Evolutionary conservation across 30 jellyfish, hydroid and myxozoan genomes (phyloP).

Genomic region (Aurelia sp.): DNA sequence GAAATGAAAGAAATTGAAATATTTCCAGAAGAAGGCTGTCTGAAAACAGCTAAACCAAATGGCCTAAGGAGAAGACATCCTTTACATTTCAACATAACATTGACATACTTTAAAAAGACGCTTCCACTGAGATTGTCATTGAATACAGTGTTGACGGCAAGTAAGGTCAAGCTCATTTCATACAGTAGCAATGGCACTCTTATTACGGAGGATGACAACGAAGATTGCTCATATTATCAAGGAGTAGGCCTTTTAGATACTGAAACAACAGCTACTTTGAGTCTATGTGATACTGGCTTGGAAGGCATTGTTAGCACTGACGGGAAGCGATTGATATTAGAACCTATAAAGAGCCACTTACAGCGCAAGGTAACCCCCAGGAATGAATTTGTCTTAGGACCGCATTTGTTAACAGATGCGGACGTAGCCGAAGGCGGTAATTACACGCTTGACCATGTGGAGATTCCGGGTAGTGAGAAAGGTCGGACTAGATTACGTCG

Average conservation of each 20-base stretch:
- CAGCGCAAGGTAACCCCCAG: background rate
- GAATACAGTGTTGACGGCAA: background rate
- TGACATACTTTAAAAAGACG: background rate
- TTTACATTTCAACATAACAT: background rate
- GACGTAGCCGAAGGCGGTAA: background rate
- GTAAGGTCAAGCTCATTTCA: slow-evolving; percentile 13
- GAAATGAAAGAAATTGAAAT: no score
- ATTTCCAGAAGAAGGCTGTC: no score
- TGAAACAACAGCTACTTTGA: slow-evolving; percentile 11
- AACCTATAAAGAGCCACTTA: background rate
- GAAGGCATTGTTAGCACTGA: slow-evolving; percentile 5
- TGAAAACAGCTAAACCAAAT: no score
- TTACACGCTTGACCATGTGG: background rate
- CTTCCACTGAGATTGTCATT: background rate
- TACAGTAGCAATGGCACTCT: background rate
- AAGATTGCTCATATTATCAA: slow-evolving; percentile 17
- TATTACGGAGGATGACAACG: slow-evolving; percentile 1
- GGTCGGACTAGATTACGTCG: background rate
- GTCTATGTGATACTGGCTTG: slow-evolving; percentile 1
- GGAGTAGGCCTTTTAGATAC: background rate
- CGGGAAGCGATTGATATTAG: background rate
- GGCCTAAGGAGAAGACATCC: background rate
- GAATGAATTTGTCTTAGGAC: slow-evolving; percentile 36
- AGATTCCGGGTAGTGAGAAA: background rate
- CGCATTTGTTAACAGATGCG: slow-evolving; percentile 29